Evolutionary conservation across 2,113 vertebrate genomes (phyloP).

Genomic region (Opisthocomus hoazin): DNA sequence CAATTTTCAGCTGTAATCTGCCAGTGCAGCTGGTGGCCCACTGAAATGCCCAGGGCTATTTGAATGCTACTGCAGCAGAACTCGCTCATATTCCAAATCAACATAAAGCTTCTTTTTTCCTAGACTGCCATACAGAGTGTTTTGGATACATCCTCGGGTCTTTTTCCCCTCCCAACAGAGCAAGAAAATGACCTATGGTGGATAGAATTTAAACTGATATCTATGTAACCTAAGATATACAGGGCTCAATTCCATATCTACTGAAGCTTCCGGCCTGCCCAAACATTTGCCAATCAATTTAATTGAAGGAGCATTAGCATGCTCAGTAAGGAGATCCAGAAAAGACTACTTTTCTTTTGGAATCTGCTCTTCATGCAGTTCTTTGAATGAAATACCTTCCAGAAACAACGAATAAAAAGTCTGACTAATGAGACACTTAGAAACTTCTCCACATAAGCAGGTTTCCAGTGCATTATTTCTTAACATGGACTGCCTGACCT

Average conservation of each 20-base stretch:
- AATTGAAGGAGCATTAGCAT: background rate
- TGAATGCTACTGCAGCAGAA: background rate
- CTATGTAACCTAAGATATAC: background rate
- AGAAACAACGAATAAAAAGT: background rate
- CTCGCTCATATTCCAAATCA: background rate
- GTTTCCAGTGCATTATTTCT: background rate
- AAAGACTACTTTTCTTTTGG: background rate
- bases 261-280: background rate
- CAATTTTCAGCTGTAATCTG: background rate
- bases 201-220: background rate
- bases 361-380: background rate
- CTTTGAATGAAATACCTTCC: background rate
- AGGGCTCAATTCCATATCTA: background rate
- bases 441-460: background rate
- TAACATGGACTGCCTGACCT: background rate
- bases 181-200: background rate
- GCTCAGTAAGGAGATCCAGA: background rate
- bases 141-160: background rate
- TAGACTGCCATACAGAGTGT: background rate
- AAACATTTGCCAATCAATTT: background rate
- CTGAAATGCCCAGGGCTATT: background rate
- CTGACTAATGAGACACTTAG: background rate
- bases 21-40: background rate
- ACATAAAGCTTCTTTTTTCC: background rate
- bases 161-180: accelerated